Evolutionary conservation across 2,113 vertebrate genomes (phyloP), one percentile per base, ranked within the genome.

Genomic region (Aramus guarauna): DNA sequence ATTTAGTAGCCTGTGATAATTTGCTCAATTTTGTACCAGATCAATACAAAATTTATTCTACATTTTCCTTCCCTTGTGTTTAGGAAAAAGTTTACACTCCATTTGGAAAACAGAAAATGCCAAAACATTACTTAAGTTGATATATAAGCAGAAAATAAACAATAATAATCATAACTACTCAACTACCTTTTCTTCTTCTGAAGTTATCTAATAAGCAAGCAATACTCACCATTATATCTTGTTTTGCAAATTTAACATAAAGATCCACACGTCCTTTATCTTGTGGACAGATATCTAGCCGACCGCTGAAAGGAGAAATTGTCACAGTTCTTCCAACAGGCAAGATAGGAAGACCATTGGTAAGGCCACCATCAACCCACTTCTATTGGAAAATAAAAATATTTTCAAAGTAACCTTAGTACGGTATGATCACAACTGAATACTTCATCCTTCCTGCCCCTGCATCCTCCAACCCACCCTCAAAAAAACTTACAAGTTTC

Each of bases 331-430:
- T 98, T 59, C 99, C 99, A 26, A 66, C 62, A 1, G 99, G 98
- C 80, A 99, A 96, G 47, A 99, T 74, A 7, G 99, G 99, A n/a
- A 99, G 98, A 74, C 98, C 98, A 97, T 99, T 97, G 2, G 98
- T 99, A 81, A 99, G 97, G 3, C 98, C 99, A 23, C 99, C 99
- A 17, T 99, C 99, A 9, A 99, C 96, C 99, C 99, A 99, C 67
- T 95, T 99, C 99, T 99, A 69, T 3, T 17, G 55, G 50, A 34
- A 94, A 93, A 77, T 1, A 82, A 39, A 93, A 76, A 50, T 30
- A 76, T 59, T 73, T 86, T 82, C 22, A 32, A 79, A 78, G 30
- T 37, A 52, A 69, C 13, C 52, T 71, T 60, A 77, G 55, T 19
- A 82, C 14, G 80, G 11, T 45, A 52, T 15, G 19, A 68, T 53